A percentile compares a stretch with the other conserved stretches of the same genome.
These are phyloP conservation scores for Aleiodes alternator DNA, from an alignment of 2,888 invertebrate genomes.

Conservation along the genomic window DNA sequence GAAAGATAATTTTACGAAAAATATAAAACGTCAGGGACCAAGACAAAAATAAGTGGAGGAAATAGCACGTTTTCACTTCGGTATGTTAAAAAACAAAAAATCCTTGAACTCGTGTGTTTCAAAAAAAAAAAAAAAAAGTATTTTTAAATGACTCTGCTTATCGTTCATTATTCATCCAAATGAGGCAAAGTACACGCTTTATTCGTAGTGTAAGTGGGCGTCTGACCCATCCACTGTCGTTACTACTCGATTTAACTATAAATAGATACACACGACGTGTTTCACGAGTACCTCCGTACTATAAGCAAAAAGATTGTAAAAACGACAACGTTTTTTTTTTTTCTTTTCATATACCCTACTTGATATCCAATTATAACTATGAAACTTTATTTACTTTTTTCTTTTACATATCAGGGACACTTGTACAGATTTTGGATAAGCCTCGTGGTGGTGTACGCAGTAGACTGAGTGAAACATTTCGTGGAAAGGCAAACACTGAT, in stretches of 20 bases:
- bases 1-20: slow-evolving; percentile 25
- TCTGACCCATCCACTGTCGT: slow-evolving; percentile 17
- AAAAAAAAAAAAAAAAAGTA: background rate
- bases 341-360: background rate
- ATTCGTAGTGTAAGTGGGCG: background rate
- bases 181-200: background rate
- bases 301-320: background rate
- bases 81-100: background rate
- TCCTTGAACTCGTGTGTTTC: background rate
- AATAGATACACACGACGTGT: slow-evolving; percentile 16
- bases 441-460: slow-evolving; percentile 77
- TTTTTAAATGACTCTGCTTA: background rate
- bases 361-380: background rate
- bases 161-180: background rate
- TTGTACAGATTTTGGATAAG: slow-evolving; percentile 85
- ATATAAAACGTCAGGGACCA: slow-evolving; percentile 45
- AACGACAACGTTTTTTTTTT: background rate
- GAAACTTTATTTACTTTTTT: background rate
- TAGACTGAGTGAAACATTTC: slow-evolving; percentile 79
- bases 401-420: slow-evolving; percentile 78
- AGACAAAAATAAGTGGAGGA: background rate
- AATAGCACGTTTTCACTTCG: background rate
- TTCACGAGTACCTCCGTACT: background rate
- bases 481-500: slow-evolving; percentile 76
- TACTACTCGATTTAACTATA: slow-evolving; percentile 20